Base-by-base conservation (phyloP, 1,140 invertebrate genomes). In the Conus betulinus region DNA sequence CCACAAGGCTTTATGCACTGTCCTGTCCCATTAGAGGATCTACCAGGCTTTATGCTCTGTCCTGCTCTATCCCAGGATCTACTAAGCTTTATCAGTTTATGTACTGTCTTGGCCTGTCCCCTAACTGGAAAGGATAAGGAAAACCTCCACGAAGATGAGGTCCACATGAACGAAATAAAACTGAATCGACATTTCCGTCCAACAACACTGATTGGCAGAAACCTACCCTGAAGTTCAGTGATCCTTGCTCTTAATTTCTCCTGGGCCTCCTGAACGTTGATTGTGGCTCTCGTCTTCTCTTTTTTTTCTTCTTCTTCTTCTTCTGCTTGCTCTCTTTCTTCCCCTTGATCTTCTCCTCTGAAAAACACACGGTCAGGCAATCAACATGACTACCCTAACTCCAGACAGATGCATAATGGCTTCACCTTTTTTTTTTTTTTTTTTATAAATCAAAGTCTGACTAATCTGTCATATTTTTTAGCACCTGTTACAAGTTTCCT, bases 181-280 rank as follows among this genome's bases (percentile, higher is more conserved):
- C 92, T 93, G 15, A 71, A 39, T 3, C 39, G 39, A 39, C 39
- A 39, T 39, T 39, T 39, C 39, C 39, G 39, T 39, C 39, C 39
- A 39, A 39, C 39, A 39, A 39, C 39, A 39, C 39, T 39, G 39
- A 39, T 39, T 39, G 39, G 0, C 39, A 39, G 39, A 39, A 3
- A 39, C 39, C 39, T 88, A 94, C 93, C 91, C 92, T 92, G 88
- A 15, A 94, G 85, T 81, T 92, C 92, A 74, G 89, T 90, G 51
- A 94, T 91, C 76, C 91, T 93, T 0, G 87, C 90, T 27, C 87
- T 25, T 39, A 94, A 88, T 89, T 91, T 91, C 78, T 92, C 91
- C 53, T 89, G 87, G 76, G 91, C 85, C 57, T 93, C 93, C 51
- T 93, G 91, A 7, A 89, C 84, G 74, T 87, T 90, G 67, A 85